Conservation (phyloP, 1,140 invertebrate species). For the Macrotrachela quadricornifera region DNA sequence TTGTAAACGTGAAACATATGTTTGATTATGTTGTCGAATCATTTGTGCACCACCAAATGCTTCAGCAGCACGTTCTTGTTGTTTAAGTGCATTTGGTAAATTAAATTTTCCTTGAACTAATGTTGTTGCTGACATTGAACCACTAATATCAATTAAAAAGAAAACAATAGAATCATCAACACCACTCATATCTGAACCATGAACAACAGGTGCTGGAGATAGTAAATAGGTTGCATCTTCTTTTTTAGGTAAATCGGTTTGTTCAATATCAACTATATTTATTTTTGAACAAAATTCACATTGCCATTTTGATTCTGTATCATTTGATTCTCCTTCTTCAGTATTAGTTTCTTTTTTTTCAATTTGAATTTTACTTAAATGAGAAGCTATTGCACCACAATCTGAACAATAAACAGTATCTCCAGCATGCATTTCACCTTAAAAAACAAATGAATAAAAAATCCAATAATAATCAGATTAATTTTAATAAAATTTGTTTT, state of each 20-base stretch:
- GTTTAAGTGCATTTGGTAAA: slow-evolving; percentile 19
- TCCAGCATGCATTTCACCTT: slow-evolving; percentile 19
- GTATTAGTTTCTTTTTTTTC: slow-evolving; percentile 13
- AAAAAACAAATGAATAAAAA: no score
- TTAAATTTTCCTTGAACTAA: slow-evolving; percentile 14
- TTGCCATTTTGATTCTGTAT: slow-evolving; percentile 11
- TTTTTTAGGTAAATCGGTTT: slow-evolving; percentile 17
- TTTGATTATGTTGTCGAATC: no score
- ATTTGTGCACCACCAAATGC: no score
- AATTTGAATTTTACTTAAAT: slow-evolving; percentile 14
- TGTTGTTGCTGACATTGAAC: slow-evolving; percentile 26
- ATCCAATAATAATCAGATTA: no score
- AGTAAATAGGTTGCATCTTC: slow-evolving; percentile 24
- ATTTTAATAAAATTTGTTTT: no score
- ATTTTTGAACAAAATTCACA: slow-evolving; percentile 23
- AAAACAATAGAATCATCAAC: slow-evolving; percentile 18
- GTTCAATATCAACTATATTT: slow-evolving; percentile 18
- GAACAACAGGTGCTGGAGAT: slow-evolving; percentile 15
- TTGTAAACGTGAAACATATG: slow-evolving; percentile 3
- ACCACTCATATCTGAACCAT: slow-evolving; percentile 13
- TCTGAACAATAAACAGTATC: slow-evolving; percentile 17
- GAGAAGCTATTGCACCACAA: slow-evolving; percentile 20
- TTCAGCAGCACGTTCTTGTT: slow-evolving; percentile 11
- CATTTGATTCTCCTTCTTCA: no score
- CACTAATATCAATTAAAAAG: slow-evolving; percentile 26